Evolutionary conservation across 92 coral and sea anemone genomes (phyloP).

Genomic region (Phymanthus crucifer): DNA sequence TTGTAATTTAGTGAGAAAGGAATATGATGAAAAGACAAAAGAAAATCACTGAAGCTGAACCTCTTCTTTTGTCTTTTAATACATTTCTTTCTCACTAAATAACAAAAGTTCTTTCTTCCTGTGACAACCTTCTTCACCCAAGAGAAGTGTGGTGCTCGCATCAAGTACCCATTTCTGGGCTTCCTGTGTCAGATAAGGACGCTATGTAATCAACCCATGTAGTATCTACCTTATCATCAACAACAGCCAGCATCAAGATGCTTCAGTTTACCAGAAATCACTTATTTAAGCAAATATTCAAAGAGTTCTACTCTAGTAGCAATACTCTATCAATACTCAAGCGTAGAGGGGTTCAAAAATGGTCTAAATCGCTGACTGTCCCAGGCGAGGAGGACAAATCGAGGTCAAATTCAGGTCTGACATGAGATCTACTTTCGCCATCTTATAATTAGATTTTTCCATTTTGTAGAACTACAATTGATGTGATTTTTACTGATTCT

Average conservation of each 20-base stretch:
- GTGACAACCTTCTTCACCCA: too few relatives aligned
- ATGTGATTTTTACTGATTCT: too few relatives aligned
- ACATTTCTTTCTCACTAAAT: too few relatives aligned
- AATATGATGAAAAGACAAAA: too few relatives aligned
- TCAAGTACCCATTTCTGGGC: too few relatives aligned
- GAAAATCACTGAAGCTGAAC: too few relatives aligned
- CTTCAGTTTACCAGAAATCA: slow-evolving; percentile 1
- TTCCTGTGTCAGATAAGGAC: background rate
- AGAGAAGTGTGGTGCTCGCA: too few relatives aligned
- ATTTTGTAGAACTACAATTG: background rate
- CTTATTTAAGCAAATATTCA: slow-evolving; percentile 3
- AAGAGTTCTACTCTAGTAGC: background rate
- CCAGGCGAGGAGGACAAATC: background rate
- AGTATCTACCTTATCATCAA: background rate
- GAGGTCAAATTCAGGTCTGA: background rate
- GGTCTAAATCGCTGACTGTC: background rate
- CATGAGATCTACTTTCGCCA: background rate
- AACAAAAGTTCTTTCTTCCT: too few relatives aligned
- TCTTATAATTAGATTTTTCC: background rate
- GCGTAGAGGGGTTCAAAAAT: background rate
- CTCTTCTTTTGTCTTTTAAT: too few relatives aligned
- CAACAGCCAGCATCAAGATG: slow-evolving; percentile 6
- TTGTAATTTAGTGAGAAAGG: too few relatives aligned
- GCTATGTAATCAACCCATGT: background rate
- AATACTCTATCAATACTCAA: background rate